Evolutionary conservation across 2,113 vertebrate genomes (phyloP).

Genomic region (Psittacara wagleri): DNA sequence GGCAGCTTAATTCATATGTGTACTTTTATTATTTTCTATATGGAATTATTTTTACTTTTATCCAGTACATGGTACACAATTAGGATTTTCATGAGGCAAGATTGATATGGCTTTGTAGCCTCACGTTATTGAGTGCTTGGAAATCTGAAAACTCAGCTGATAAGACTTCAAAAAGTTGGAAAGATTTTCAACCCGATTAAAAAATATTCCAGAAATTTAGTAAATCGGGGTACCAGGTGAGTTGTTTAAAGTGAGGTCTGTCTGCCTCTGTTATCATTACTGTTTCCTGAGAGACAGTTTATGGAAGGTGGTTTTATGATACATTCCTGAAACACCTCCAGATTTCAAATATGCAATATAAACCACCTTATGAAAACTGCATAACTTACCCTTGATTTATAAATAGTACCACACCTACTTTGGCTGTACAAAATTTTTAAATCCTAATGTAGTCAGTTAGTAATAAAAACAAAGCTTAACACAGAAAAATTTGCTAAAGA

Average conservation of each 20-base stretch:
- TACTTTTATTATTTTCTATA: background rate
- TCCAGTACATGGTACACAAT: background rate
- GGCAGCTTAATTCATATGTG: background rate
- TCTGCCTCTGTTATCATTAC: slow-evolving; percentile 74
- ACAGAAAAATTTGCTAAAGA: slow-evolving; percentile 25
- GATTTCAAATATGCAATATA: slow-evolving; percentile 78
- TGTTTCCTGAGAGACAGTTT: slow-evolving; percentile 77
- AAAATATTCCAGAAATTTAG: slow-evolving; percentile 68
- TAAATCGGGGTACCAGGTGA: slow-evolving; percentile 63
- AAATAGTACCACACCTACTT: slow-evolving; percentile 71
- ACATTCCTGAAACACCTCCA: slow-evolving; percentile 82
- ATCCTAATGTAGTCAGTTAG: slow-evolving; percentile 35
- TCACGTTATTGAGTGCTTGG: slow-evolving; percentile 1
- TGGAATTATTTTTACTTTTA: background rate
- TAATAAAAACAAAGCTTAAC: slow-evolving; percentile 40
- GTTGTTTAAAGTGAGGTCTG: slow-evolving; percentile 71
- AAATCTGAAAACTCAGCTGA: slow-evolving; percentile 55
- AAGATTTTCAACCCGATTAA: slow-evolving; percentile 47
- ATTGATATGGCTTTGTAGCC: background rate
- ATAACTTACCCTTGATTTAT: slow-evolving; percentile 68
- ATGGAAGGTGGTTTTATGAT: slow-evolving; percentile 79
- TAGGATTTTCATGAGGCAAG: background rate
- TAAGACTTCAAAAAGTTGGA: slow-evolving; percentile 68
- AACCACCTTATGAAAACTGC: slow-evolving; percentile 76
- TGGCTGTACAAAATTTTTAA: slow-evolving; percentile 42